These are phyloP conservation scores for Limnodromus scolopaceus DNA, from an alignment of 2,797 vertebrate species.

Conservation along the genomic window DNA sequence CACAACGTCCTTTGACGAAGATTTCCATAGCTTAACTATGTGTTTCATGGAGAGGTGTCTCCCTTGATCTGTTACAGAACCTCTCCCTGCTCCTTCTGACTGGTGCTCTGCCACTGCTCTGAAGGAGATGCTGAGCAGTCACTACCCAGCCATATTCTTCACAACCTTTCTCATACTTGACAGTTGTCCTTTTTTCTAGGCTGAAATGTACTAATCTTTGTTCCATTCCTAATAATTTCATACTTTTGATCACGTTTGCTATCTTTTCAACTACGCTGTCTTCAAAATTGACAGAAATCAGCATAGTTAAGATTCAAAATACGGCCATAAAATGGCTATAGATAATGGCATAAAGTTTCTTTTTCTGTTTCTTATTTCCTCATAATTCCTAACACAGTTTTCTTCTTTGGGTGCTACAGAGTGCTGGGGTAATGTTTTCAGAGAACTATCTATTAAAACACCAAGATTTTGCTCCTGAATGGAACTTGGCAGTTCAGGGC, in stretches of 20 bases:
- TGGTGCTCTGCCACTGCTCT: not conserved
- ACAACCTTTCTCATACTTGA: not conserved
- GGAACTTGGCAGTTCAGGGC: not conserved
- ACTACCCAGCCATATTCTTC: not conserved
- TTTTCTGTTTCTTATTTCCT: not conserved
- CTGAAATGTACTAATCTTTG: not conserved
- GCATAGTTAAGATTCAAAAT: not conserved
- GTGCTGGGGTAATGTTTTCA: not conserved
- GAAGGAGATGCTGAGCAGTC: not conserved
- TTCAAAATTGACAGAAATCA: not conserved
- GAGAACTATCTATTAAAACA: not conserved
- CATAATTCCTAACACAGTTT: not conserved
- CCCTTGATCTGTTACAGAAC: not conserved
- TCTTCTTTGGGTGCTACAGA: not conserved
- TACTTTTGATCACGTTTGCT: not conserved
- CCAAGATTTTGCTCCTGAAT: not conserved
- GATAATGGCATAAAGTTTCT: not conserved
- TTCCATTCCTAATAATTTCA: not conserved
- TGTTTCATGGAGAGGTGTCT: not conserved
- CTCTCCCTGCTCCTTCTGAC: not conserved
- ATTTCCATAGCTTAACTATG: not conserved
- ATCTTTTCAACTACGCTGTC: not conserved
- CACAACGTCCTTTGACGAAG: not conserved
- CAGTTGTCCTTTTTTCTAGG: not conserved
- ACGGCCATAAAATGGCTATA: not conserved